These are phyloP conservation scores for Salvelinus namaycush DNA, from an alignment of 2,113 vertebrate genomes.

Conservation along the genomic window DNA sequence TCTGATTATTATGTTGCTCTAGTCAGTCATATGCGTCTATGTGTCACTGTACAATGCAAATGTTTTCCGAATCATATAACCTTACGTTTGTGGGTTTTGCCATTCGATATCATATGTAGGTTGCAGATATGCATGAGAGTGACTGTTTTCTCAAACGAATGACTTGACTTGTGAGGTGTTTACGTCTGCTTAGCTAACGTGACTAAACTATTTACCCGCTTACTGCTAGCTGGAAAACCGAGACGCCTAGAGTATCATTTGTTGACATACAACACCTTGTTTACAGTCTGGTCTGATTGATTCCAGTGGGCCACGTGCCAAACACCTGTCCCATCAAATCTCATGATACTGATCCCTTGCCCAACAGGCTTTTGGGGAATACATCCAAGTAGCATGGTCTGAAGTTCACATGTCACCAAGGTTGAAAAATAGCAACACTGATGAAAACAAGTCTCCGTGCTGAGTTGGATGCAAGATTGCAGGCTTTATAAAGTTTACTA, in stretches of 20 bases:
- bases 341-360: background rate
- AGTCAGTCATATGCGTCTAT: no score
- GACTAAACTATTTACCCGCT: background rate
- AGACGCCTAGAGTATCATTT: constrained; percentile 13
- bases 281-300: background rate
- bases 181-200: no score
- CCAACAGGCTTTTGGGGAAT: constrained; percentile 1
- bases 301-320: constrained; percentile 1
- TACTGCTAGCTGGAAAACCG: constrained; percentile 7
- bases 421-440: constrained; percentile 24
- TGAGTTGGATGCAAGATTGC: background rate
- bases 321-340: constrained; percentile 42
- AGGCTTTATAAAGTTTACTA: no score
- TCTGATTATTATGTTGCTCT: no score
- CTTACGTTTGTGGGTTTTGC: no score
- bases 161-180: background rate
- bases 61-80: no score
- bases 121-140: background rate
- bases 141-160: background rate
- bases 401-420: constrained; percentile 27
- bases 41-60: no score
- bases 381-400: constrained; percentile 7
- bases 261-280: constrained; percentile 17
- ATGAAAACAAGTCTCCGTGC: background rate
- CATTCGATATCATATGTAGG: no score